Evolutionary conservation across 2,888 invertebrate species (phyloP).

Genomic region (Cephus spinipes): DNA sequence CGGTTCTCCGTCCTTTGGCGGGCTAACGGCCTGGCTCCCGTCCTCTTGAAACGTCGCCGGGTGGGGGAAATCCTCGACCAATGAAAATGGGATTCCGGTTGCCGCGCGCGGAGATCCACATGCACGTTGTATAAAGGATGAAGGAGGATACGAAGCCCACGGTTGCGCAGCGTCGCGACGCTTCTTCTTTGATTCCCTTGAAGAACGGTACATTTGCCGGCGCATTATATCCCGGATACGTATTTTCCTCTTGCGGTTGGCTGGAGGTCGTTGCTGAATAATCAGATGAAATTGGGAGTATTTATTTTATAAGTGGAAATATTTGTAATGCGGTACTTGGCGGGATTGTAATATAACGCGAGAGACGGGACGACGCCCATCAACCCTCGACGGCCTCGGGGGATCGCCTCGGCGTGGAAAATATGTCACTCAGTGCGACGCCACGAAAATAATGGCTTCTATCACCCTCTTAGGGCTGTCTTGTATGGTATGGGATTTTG

Average conservation of each 20-base stretch:
- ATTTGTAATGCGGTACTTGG: background rate
- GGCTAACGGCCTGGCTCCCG: constrained; percentile 19
- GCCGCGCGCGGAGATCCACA: constrained; percentile 60
- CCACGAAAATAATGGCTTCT: background rate
- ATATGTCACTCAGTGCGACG: background rate
- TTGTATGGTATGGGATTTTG: background rate
- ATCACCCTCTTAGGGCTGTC: background rate
- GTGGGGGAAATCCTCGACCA: constrained; percentile 34
- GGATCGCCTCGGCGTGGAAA: background rate
- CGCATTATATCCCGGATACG: background rate
- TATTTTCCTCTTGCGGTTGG: background rate
- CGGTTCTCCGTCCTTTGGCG: constrained; percentile 21
- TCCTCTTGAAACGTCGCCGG: constrained; percentile 16
- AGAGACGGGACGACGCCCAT: background rate
- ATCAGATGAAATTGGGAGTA: background rate
- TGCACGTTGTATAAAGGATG: background rate
- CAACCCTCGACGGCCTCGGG: background rate
- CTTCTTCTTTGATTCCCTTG: background rate
- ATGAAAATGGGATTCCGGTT: constrained; percentile 42
- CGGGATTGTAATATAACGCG: background rate
- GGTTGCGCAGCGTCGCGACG: background rate
- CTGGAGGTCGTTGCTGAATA: background rate
- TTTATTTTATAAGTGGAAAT: background rate
- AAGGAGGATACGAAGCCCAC: background rate
- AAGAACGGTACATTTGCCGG: background rate